Conservation (phyloP, 1,140 invertebrate species). For the Brachionus paranguensis region DNA sequence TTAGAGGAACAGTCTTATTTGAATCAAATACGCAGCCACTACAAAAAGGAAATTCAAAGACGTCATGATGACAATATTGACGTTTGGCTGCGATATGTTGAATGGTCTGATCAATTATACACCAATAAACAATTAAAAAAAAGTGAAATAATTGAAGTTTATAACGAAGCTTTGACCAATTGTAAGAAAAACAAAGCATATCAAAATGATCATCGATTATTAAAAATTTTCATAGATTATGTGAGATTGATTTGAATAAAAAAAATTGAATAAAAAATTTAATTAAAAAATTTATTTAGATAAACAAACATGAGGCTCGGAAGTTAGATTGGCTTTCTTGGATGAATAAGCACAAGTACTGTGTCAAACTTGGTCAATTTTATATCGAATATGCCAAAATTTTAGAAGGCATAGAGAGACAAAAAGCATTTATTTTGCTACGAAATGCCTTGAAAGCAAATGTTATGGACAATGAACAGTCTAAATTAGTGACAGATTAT, state of each 20-base stretch:
- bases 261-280: neutral
- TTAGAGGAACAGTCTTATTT: neutral
- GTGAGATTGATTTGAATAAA: neutral
- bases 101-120: slow-evolving; percentile 10
- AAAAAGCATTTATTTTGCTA: neutral
- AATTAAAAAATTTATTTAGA: neutral
- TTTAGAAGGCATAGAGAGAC: neutral
- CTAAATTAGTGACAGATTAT: neutral
- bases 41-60: slow-evolving; percentile 15
- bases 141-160: neutral
- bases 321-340: neutral
- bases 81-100: neutral
- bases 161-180: neutral
- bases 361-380: slow-evolving; percentile 4
- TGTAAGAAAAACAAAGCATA: slow-evolving; percentile 17
- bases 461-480: neutral
- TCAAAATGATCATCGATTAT: neutral
- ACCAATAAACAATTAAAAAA: neutral
- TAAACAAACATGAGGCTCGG: neutral
- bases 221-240: neutral
- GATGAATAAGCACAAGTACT: slow-evolving; percentile 10
- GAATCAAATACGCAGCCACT: neutral
- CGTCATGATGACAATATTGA: neutral
- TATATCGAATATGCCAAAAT: slow-evolving; percentile 17
- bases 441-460: neutral